These are phyloP conservation scores for Philonicus albiceps DNA, from an alignment of 2,888 invertebrate genomes.

Conservation along the genomic window DNA sequence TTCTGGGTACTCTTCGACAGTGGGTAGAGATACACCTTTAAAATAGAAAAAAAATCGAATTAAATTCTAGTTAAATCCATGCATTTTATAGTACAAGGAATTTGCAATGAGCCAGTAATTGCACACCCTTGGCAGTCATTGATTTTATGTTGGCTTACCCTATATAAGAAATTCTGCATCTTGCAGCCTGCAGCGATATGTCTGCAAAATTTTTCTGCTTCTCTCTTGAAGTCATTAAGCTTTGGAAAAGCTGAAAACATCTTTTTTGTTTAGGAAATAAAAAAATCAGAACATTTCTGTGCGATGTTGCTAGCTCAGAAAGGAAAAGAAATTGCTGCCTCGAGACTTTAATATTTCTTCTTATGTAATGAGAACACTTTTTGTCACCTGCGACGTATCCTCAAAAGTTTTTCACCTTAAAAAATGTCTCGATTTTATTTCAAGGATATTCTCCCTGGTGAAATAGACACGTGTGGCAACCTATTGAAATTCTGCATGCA, in stretches of 20 bases:
- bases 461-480: not conserved
- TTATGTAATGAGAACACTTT: not conserved
- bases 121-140: not conserved
- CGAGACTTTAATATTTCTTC: not conserved
- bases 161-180: not conserved
- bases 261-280: not conserved
- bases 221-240: not conserved
- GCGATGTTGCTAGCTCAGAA: not conserved
- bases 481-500: not conserved
- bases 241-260: not conserved
- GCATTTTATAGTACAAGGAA: not conserved
- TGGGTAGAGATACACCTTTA: not conserved
- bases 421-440: not conserved
- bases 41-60: not conserved
- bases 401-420: not conserved
- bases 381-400: not conserved
- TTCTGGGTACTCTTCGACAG: not conserved
- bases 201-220: not conserved
- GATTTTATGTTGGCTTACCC: not conserved
- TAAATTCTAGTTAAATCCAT: not conserved
- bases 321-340: not conserved
- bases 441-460: not conserved
- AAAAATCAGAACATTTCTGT: not conserved
- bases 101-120: not conserved
- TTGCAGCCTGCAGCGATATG: not conserved